Evolutionary conservation across 1,140 invertebrate genomes (phyloP).

Genomic region (Ceratosolen solmsi): DNA sequence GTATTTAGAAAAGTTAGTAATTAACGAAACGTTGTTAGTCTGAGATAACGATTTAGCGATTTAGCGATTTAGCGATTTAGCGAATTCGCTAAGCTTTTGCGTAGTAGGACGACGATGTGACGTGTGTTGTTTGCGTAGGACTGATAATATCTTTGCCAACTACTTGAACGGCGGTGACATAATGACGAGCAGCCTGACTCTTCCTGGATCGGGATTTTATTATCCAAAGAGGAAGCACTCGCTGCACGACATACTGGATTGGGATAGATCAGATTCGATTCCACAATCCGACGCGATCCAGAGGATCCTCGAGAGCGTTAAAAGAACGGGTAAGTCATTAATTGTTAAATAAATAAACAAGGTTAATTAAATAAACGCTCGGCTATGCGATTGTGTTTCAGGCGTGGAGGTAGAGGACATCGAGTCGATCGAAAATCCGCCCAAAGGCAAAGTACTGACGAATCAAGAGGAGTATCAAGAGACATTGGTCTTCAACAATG

Average conservation of each 20-base stretch:
- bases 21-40: too few species aligned
- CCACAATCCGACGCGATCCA: conserved; percentile 81
- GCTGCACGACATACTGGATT: conserved; percentile 82
- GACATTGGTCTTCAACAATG: conserved; percentile 92
- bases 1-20: conserved; percentile 70
- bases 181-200: conserved; percentile 75
- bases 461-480: conserved; percentile 86
- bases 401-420: conserved; percentile 77
- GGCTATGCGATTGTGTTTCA: conserved; percentile 56
- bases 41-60: conserved; percentile 18
- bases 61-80: conserved; percentile 41
- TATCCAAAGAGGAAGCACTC: conserved; percentile 81
- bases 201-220: conserved; percentile 72
- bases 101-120: too few species aligned
- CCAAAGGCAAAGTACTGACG: conserved; percentile 74
- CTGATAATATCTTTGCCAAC: conserved; percentile 73
- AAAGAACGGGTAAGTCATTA: conserved; percentile 77
- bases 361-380: not conserved
- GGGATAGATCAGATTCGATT: conserved; percentile 77
- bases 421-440: conserved; percentile 75
- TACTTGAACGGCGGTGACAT: conserved; percentile 73
- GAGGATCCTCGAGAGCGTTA: conserved; percentile 85
- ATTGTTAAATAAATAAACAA: not conserved
- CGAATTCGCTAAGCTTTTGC: too few species aligned
- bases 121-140: too few species aligned